These are phyloP conservation scores for Hippocampus kuda DNA, from an alignment of 2,797 vertebrate genomes.

Conservation along the genomic window DNA sequence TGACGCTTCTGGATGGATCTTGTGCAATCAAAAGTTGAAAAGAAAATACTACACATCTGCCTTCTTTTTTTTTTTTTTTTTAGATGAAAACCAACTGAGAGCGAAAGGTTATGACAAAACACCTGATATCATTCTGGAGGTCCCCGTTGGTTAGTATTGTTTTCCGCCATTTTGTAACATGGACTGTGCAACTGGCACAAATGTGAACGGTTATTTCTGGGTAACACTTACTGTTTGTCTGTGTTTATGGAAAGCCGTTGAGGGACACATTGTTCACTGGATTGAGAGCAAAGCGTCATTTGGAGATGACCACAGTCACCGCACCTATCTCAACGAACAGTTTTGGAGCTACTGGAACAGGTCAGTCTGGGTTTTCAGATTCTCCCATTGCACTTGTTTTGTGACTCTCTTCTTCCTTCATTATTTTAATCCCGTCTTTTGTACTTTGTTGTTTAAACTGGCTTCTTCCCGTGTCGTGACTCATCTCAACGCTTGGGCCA, in stretches of 20 bases:
- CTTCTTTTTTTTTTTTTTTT: conserved; percentile 17
- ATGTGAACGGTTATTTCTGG: conserved; percentile 21
- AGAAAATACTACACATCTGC: conserved; percentile 23
- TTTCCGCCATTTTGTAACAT: neutral
- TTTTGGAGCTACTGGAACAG: conserved; percentile 99
- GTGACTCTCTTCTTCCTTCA: neutral
- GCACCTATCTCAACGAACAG: conserved; percentile 89
- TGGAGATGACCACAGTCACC: conserved; percentile 93
- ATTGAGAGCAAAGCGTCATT: conserved; percentile 99
- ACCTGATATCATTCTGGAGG: conserved; percentile 96
- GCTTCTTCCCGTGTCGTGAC: no score
- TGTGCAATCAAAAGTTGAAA: conserved; percentile 9
- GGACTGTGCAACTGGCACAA: neutral
- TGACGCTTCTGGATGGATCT: neutral
- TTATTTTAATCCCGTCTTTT: neutral
- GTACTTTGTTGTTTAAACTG: neutral
- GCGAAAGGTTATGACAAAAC: conserved; percentile 98
- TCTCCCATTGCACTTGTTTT: neutral
- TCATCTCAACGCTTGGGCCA: neutral
- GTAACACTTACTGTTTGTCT: conserved; percentile 15
- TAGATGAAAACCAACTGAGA: conserved; percentile 97
- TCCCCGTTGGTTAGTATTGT: conserved; percentile 80
- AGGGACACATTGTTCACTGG: conserved; percentile 96
- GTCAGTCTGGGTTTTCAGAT: conserved; percentile 46
- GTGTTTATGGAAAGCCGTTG: conserved; percentile 72